Evolutionary conservation across 2,113 vertebrate genomes (phyloP), one percentile per base, ranked within the genome.

Genomic region (Tachuris rubrigastra): DNA sequence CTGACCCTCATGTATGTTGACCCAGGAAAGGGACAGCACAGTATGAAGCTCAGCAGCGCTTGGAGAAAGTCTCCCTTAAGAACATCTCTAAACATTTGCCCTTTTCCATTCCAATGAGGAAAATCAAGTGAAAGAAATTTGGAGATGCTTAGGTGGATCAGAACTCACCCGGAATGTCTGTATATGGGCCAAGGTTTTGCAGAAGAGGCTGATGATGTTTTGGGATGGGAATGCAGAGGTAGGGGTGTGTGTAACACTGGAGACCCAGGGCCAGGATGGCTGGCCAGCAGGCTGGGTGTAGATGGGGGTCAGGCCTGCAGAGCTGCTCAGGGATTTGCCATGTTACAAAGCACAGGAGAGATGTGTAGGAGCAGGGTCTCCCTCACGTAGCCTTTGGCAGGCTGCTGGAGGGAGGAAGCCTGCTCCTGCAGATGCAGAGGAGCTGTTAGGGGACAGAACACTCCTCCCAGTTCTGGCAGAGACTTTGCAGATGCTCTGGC

Each of bases 381-480:
- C 69, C 87, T 68, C 0, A 1, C n/a, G 69, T 33, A 85, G 89
- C 95, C 84, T 53, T 72, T 89, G 93, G 96, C 82, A 84, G 77
- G 85, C 87, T 73, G 90, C 87, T 94, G 85, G 11, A 71, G 67
- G 71, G 81, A 85, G 82, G 93, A 59, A 93, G 31, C 20, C 60
- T 69, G 67, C 82, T 94, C 75, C 82, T 93, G 85, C 87, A 83
- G 87, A 96, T 67, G 91, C 93, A 80, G 76, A 85, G 75, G 82
- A 88, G 78, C 75, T 91, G 90, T 72, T 20, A 0, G 39, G 87
- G 90, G 90, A 94, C 89, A 76, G 55, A 89, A 59, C 1, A 13
- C 92, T 91, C 91, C 91, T 85, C 87, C 93, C 75, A 77, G 63
- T 60, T 91, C 79, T 93, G 95, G 94, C 95, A 94, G 78, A 95